Base-by-base conservation (phyloP, 2,113 vertebrate species). In the Dasyprocta punctata region DNA sequence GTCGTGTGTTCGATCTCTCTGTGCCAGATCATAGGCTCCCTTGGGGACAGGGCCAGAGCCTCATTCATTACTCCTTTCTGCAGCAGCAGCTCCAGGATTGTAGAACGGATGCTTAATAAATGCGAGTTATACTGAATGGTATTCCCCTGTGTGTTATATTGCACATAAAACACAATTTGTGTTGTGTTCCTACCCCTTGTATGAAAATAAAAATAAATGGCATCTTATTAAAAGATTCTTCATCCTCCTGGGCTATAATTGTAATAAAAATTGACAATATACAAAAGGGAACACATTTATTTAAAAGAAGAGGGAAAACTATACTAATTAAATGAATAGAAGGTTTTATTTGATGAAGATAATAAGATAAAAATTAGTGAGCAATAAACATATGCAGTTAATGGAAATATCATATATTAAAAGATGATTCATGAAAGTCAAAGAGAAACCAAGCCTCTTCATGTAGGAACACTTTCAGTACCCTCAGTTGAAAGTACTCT, bases 301-400 rank as follows among this genome's bases (percentile, higher is more conserved):
- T 49, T 92, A 65, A 81, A 60, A 52, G 7, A 11, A 16, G 63
- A 20, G 56, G 11, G 52, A 67, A 52, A 26, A 54, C 60, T n/a
- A 6, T 13, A 19, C 75, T n/a, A 63, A 49, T 61, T 89, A 80
- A 71, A 78, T 49, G 84, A 77, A 41, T 47, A 47, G 61, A 86
- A 89, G 41, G 63, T n/a, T 95, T 89, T 89, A 86, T 85, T 61
- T 71, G 61, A 80, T 89, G 54, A 85, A 80, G 54, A 49, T 61
- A 94, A 75, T 60, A 44, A 71, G 38, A 84, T 38, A 86, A 28
- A 75, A 20, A 69, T 91, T 88, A 78, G 41, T 78, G 49, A 94
- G 8, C 24, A 84, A 65, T 54, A 33, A 96, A 47, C 49, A 13
- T 8, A 24, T 4, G 5, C 4, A 54, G 41, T 52, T 36, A 60